Evolutionary conservation across 37 sponge, comb jelly and placozoan species (phyloP), one percentile per base, ranked within the genome.

Genomic region (Eunapius fragilis): DNA sequence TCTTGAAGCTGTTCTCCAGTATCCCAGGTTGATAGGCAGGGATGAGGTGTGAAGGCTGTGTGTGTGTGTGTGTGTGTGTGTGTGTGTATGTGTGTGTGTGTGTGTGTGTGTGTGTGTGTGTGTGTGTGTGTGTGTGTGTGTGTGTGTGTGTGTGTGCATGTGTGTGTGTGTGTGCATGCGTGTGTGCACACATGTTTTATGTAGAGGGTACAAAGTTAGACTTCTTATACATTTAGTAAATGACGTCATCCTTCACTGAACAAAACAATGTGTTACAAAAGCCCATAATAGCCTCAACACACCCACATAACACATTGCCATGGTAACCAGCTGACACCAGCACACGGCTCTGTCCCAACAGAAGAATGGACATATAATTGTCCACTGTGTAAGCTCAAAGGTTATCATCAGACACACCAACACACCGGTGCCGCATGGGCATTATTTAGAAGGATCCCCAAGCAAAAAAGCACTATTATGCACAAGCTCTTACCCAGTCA

Each of bases 1-100:
- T 92, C 86, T 99, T 99, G 37, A 88, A 82, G 68, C 99, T 90
- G 87, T 95, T 81, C 49, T 93, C 90, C 23, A 96, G 69, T 28
- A 49, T 14, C 23, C 92, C 96, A 17, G 90, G 79, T 27, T 88
- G 67, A 69, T 97, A 92, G 36, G 49, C 82, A 10, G 76, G 81
- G 25, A 98, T 70, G 70, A 27, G 31, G 0, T 70, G 36, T 25
- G 73, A 25, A 5, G 90, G 90, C 90, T 83, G 69, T 68, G 34
- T n/a, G 69, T 37, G 77, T 24, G 31, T 32, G 30, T 72, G 30
- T 58, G 74, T 72, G 31, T 32, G 31, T 24, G 30, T 72, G 30
- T 72, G 72, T 31, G 75, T 26, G 31, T 75, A 12, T 75, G 33
- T 24, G 34, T 25, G 36, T 27, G 67, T n/a, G 27, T 50, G 79